Evolutionary conservation across 2,113 vertebrate species (phyloP).

Genomic region (Thomomys bottae): DNA sequence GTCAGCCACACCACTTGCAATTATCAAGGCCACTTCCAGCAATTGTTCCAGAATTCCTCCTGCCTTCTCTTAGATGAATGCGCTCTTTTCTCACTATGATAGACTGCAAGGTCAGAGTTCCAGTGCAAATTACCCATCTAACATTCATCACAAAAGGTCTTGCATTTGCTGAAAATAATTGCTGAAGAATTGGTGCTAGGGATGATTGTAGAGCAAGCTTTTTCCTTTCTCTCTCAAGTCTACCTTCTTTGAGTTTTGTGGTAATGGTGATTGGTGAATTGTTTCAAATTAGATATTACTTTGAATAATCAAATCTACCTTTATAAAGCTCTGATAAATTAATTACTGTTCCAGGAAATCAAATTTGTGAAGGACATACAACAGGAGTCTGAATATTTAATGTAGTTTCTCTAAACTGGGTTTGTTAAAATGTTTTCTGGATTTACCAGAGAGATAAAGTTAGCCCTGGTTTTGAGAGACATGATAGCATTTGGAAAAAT

Average conservation of each 20-base stretch:
- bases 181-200: not conserved
- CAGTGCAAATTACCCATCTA: constrained; percentile 5
- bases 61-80: not conserved
- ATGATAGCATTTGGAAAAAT: constrained; percentile 50
- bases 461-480: constrained; percentile 5
- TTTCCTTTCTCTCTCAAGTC: constrained; percentile 16
- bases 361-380: constrained; percentile 43
- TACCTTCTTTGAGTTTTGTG: constrained; percentile 37
- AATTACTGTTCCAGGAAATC: constrained; percentile 48
- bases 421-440: constrained; percentile 44
- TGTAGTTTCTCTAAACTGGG: not conserved
- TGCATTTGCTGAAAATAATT: constrained; percentile 26
- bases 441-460: constrained; percentile 43
- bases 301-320: constrained; percentile 38
- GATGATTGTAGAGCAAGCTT: not conserved
- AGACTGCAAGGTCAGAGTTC: constrained; percentile 36
- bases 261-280: constrained; percentile 23
- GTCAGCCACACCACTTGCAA: not conserved
- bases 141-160: not conserved
- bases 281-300: constrained; percentile 53
- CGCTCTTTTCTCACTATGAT: not conserved
- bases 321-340: constrained; percentile 37
- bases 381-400: constrained; percentile 15
- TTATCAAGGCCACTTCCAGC: not conserved
- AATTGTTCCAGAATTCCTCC: constrained; percentile 31